These are phyloP conservation scores for Eulemur albifrons DNA, from an alignment of 2,797 vertebrate genomes.

Conservation along the genomic window DNA sequence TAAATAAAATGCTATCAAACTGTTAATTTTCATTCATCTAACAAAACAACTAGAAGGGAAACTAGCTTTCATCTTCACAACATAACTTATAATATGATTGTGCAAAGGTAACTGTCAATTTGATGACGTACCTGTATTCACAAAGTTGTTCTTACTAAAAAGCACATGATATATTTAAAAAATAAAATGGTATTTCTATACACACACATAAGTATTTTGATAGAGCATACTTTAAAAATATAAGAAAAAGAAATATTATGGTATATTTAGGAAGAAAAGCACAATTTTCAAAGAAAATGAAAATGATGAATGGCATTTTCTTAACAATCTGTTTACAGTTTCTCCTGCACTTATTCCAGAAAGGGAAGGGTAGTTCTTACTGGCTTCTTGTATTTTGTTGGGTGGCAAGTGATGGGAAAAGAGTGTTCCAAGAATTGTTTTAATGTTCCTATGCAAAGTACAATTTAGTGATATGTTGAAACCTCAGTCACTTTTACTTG, in stretches of 20 bases:
- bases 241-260: neutral
- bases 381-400: neutral
- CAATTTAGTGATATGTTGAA: neutral
- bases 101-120: neutral
- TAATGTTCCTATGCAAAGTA: neutral
- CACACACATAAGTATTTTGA: neutral
- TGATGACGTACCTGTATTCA: neutral
- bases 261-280: neutral
- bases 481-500: slow-evolving; percentile 18
- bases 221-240: neutral
- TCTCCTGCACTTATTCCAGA: neutral
- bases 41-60: neutral
- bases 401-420: neutral
- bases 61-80: neutral
- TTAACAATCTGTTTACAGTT: neutral
- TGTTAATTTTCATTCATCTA: slow-evolving; percentile 18
- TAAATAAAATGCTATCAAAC: neutral
- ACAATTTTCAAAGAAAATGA: slow-evolving; percentile 38
- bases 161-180: neutral
- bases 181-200: neutral
- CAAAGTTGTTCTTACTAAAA: neutral
- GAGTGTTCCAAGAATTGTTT: neutral
- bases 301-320: neutral
- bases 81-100: neutral
- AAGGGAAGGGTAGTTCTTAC: neutral